Conservation (phyloP, 2,797 vertebrate species). For the Galaxias olidus region DNA sequence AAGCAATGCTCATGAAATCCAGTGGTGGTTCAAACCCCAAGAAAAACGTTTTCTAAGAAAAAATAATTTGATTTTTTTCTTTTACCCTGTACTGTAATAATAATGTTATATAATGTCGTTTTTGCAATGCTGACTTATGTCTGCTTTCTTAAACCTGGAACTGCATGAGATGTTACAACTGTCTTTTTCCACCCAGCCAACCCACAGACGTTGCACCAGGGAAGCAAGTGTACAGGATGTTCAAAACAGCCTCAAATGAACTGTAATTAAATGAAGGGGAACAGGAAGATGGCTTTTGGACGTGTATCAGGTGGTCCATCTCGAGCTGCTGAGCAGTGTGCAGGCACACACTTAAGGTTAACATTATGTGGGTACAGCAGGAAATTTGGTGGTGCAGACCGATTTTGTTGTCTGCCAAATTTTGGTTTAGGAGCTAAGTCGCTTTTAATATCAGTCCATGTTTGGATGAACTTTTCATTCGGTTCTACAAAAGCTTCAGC, state of each 20-base stretch:
- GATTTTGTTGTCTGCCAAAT: too few relatives aligned
- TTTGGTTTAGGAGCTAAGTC: too few relatives aligned
- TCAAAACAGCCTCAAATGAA: background rate
- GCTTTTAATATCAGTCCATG: too few relatives aligned
- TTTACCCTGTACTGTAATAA: too few relatives aligned
- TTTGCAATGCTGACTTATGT: background rate
- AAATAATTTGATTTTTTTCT: too few relatives aligned
- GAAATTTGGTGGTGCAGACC: background rate
- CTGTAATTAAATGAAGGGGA: background rate
- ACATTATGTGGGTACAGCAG: background rate
- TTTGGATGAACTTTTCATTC: too few relatives aligned
- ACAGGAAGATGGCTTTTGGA: background rate
- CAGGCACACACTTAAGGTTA: too few relatives aligned
- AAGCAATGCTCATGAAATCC: too few relatives aligned
- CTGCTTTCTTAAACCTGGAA: background rate
- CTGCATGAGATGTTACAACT: background rate
- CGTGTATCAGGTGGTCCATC: background rate
- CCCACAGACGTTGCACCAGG: background rate
- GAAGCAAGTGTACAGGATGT: background rate
- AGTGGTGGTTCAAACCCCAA: too few relatives aligned
- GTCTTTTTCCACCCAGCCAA: background rate
- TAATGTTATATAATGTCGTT: too few relatives aligned
- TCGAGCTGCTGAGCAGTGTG: background rate
- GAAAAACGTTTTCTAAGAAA: slow-evolving; percentile 7
- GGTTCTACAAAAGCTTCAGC: too few relatives aligned